Evolutionary conservation across 2,888 invertebrate species (phyloP), one percentile per base, ranked within the genome.

Genomic region (Acanthosepion lycidas): DNA sequence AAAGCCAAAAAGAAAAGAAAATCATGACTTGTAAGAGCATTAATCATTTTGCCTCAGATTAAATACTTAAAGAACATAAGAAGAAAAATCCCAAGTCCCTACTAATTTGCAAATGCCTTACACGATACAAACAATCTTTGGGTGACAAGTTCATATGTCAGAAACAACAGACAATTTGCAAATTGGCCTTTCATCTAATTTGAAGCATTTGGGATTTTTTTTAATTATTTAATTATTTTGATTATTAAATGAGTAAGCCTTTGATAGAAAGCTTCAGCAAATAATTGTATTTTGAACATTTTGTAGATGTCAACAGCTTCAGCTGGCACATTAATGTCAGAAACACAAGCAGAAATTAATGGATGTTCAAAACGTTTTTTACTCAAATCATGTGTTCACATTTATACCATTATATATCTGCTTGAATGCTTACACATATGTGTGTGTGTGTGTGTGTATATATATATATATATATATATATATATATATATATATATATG

Each of bases 71-170:
- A 78, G 78, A 78, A 78, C 12, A 78, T 78, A 78, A 78, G 78
- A 78, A 78, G 78, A 78, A 78, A 78, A 78, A 78, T 33, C n/a
- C 15, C 1, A 78, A 78, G n/a, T 78, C n/a, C 78, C 78, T 78
- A n/a, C 78, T 78, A 78, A 78, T 78, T n/a, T 78, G n/a, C 78
- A 78, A 78, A 78, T 78, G 78, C n/a, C 78, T 78, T n/a, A 78
- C n/a, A 78, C n/a, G 33, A 78, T n/a, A 23, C 78, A 78, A 78
- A 78, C 78, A 78, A 78, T 78, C n/a, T 78, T 78, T 33, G n/a
- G 78, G n/a, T 78, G 78, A 78, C 78, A 78, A 78, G 78, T 78
- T 78, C 78, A 78, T 78, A 78, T 78, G 78, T 78, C 78, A 78
- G 78, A 78, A 78, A 78, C 78, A 78, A 78, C n/a, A 6, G 78